Percentiles rank a stretch among this genome's conserved stretches.
These are phyloP conservation scores for Micrastur ruficollis DNA, from an alignment of 2,797 vertebrate genomes.

Conservation along the genomic window DNA sequence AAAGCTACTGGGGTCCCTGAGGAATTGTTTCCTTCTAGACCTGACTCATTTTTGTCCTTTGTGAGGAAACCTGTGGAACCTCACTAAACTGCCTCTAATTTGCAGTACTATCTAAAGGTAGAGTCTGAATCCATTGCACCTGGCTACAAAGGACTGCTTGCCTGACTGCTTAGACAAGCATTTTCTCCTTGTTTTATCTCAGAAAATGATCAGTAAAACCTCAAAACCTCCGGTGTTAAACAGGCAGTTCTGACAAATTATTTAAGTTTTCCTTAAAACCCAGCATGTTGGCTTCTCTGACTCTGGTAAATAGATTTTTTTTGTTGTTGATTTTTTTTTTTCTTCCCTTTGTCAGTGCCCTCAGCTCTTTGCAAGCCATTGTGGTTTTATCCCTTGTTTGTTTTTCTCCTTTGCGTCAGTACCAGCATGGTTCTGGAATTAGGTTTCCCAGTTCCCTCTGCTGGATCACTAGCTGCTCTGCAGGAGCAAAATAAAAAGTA, in stretches of 20 bases:
- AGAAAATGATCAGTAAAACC: not conserved
- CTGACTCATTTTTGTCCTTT: not conserved
- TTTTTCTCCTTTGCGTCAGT: constrained; percentile 49
- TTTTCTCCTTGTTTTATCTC: not conserved
- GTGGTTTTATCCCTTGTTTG: constrained; percentile 24
- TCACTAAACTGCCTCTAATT: not conserved
- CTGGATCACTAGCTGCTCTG: constrained; percentile 54
- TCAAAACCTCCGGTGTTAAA: not conserved
- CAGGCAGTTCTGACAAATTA: not conserved
- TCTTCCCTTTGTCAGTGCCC: not conserved
- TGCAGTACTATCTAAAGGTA: not conserved
- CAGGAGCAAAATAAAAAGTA: constrained; percentile 49
- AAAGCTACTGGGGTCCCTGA: not conserved
- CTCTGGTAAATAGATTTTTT: not conserved
- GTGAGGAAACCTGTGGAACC: not conserved
- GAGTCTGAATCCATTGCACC: not conserved
- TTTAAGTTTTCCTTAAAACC: not conserved
- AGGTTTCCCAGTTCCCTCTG: constrained; percentile 60
- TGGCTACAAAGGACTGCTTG: not conserved
- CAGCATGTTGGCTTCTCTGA: not conserved
- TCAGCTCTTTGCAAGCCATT: not conserved
- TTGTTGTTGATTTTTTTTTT: not conserved
- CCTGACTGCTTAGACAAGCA: not conserved
- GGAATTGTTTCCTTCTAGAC: not conserved
- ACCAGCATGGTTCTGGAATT: constrained; percentile 51